Base-by-base conservation (phyloP, 2,888 invertebrate species). In the Hydropsyche betteni region DNA sequence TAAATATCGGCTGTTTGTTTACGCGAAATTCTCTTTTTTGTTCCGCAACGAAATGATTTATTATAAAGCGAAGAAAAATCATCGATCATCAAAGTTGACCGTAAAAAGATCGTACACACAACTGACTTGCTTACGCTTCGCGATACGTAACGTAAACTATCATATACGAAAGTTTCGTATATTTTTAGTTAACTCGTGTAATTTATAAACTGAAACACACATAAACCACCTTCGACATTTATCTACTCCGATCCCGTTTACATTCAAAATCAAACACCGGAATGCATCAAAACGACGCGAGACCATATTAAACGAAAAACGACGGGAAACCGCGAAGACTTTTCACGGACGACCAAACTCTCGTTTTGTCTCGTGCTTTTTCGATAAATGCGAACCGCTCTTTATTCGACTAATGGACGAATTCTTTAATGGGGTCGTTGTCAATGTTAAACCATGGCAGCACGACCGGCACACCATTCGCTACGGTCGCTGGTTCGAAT, bases 401-500 rank as follows among this genome's bases (percentile, higher is more conserved):
- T n/a, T 34, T 64, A 64, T 64, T 64, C 36, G 34, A 36, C 34
- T 64, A 64, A 64, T 64, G 34, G 34, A 36, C 64, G 36, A 36
- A 36, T 64, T 64, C 36, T 64, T 64, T 64, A 64, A 64, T 64
- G 64, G 36, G 64, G 64, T 36, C 64, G 64, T 36, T 64, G 64
- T 36, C 36, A 64, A 64, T 64, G 36, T 36, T 36, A 64, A 64
- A 64, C 44, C 44, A 44, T 44, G 44, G 64, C 64, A 64, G 64
- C 64, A 34, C 36, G 34, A 44, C 44, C 58, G 58, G 64, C 34
- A 36, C 34, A 64, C 64, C 64, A 64, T 64, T 34, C 64, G 64
- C 36, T 64, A 64, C 64, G 36, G 64, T 64, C 64, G 36, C 64
- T 64, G 64, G 64, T 64, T 64, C 36, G 64, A 64, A 64, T 64